Evolutionary conservation across 1,140 invertebrate genomes (phyloP).

Genomic region (Physella acuta): DNA sequence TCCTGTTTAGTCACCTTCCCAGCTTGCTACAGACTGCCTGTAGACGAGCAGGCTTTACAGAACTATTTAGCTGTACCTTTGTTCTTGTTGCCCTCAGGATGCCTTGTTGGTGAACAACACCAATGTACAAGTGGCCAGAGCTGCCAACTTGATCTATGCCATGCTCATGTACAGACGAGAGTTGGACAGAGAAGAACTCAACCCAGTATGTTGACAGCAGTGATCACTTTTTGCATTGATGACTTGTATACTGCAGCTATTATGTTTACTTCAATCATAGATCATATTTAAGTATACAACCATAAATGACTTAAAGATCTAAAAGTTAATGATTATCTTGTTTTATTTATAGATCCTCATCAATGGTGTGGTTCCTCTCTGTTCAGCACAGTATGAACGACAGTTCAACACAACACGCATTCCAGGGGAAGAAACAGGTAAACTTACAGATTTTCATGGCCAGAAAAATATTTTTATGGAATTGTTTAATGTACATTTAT

Average conservation of each 20-base stretch:
- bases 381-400: slow-evolving; percentile 97
- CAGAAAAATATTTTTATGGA: too few species aligned
- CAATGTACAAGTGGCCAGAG: slow-evolving; percentile 82
- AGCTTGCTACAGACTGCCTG: too few species aligned
- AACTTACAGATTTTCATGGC: too few species aligned
- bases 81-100: too few species aligned
- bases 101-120: slow-evolving; percentile 85
- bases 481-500: too few species aligned
- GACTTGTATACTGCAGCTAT: slow-evolving; percentile 38
- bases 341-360: slow-evolving; percentile 86
- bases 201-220: slow-evolving; percentile 77
- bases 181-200: slow-evolving; percentile 89
- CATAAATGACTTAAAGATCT: neutral
- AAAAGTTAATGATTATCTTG: too few species aligned
- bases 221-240: too few species aligned
- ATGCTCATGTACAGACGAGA: slow-evolving; percentile 83
- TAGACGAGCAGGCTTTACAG: too few species aligned
- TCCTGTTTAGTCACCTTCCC: too few species aligned
- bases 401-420: slow-evolving; percentile 94
- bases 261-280: too few species aligned
- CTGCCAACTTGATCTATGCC: slow-evolving; percentile 82
- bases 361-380: slow-evolving; percentile 89
- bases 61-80: too few species aligned
- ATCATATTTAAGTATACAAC: slow-evolving; percentile 27
- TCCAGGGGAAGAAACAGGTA: slow-evolving; percentile 90